phyloP scores from a whole-genome alignment of 2,888 invertebrate species.

The Ophion slaviceki region DNA sequence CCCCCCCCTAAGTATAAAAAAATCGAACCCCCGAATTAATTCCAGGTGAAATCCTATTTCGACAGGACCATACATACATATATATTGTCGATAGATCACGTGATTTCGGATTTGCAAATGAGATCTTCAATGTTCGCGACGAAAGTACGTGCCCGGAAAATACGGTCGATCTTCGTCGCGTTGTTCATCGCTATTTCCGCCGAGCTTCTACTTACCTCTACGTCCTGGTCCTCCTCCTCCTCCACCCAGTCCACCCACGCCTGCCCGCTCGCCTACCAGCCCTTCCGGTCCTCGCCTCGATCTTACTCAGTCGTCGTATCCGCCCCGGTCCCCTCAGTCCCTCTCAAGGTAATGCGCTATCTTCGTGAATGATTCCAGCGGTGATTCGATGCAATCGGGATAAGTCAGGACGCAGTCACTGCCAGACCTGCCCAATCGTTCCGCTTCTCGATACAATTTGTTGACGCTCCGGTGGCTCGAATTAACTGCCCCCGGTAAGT shows the following conservation, averaged over 20 bases:
- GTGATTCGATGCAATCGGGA: conserved; percentile 79
- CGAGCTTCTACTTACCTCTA: background rate
- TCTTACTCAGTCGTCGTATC: background rate
- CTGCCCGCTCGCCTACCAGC: background rate
- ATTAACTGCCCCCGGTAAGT: conserved; percentile 74
- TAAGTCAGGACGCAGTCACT: conserved; percentile 79
- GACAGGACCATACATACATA: no score
- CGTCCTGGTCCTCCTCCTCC: background rate
- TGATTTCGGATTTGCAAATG: no score
- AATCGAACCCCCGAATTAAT: no score
- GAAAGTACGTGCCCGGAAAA: background rate
- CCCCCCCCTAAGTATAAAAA: no score
- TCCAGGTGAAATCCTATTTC: no score
- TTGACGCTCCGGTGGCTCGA: conserved; percentile 75
- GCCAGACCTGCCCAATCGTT: conserved; percentile 79
- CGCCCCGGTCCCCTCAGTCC: background rate
- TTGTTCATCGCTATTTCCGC: background rate
- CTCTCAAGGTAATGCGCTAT: conserved; percentile 71
- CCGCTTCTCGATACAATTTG: conserved; percentile 80
- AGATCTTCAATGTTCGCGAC: no score
- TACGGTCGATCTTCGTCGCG: background rate
- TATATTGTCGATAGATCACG: no score
- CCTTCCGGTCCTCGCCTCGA: background rate
- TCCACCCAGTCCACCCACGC: no score
- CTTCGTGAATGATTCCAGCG: conserved; percentile 80